Conservation (phyloP, 2,113 vertebrate genomes). For the Antigone vipio region DNA sequence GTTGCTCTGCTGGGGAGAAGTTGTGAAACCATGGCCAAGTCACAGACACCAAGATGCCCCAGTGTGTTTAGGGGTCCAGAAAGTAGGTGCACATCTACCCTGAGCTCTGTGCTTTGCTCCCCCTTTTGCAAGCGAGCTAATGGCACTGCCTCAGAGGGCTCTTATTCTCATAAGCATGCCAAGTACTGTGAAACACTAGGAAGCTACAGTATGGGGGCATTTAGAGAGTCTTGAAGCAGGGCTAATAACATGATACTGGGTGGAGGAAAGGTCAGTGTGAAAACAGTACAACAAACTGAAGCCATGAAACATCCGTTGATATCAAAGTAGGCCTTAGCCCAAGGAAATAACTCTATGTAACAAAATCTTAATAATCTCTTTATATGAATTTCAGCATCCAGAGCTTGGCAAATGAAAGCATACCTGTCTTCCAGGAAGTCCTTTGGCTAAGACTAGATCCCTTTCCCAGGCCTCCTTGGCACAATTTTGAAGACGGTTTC, state of each 20-base stretch:
- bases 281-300: background rate
- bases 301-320: background rate
- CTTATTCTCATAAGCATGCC: rapidly evolving
- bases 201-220: background rate
- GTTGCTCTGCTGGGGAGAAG: background rate
- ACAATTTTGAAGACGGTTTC: background rate
- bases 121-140: background rate
- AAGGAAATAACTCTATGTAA: background rate
- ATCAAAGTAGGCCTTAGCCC: background rate
- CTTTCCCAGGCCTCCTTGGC: background rate
- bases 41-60: background rate
- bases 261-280: background rate
- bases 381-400: background rate
- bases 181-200: background rate
- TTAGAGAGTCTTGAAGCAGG: background rate
- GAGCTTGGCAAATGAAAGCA: background rate
- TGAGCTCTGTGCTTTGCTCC: background rate
- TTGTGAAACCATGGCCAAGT: background rate
- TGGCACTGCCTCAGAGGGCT: background rate
- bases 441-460: background rate
- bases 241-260: background rate
- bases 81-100: background rate
- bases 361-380: background rate
- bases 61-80: background rate
- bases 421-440: background rate